Evolutionary conservation across 2,888 invertebrate genomes (phyloP).

Genomic region (Eupsilia transversa): DNA sequence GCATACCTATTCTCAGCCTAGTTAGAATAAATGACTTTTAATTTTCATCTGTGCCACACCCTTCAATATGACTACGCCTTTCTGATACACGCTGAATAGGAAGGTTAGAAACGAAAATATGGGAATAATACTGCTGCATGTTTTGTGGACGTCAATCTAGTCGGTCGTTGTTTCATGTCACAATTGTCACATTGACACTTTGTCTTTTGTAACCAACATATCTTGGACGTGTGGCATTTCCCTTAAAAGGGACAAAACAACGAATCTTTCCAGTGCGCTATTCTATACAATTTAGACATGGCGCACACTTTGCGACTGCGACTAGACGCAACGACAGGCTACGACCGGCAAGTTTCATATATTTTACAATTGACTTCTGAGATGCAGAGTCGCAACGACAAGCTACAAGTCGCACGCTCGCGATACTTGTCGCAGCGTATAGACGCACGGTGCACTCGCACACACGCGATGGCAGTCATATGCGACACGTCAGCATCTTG

Average conservation of each 20-base stretch:
- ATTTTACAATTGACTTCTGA: background rate
- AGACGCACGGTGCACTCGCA: background rate
- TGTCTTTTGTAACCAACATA: constrained; percentile 13
- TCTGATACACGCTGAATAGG: background rate
- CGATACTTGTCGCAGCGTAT: background rate
- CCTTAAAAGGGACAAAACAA: background rate
- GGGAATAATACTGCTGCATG: background rate
- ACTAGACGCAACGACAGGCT: background rate
- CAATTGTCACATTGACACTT: constrained; percentile 6
- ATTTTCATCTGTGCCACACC: background rate
- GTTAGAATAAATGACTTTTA: no score
- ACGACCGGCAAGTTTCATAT: background rate
- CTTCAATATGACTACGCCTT: background rate
- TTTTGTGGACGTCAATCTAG: constrained; percentile 9
- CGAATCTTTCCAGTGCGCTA: background rate
- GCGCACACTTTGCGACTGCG: background rate
- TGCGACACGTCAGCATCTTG: background rate
- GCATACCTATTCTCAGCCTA: no score
- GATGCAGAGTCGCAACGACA: background rate
- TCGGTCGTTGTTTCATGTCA: background rate
- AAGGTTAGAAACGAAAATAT: constrained; percentile 6
- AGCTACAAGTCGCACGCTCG: background rate
- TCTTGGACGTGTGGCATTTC: constrained; percentile 1
- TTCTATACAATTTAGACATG: background rate
- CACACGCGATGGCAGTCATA: no score